phyloP scores from a whole-genome alignment of 2,888 invertebrate genomes.

The Lepidochrysops patricia region DNA sequence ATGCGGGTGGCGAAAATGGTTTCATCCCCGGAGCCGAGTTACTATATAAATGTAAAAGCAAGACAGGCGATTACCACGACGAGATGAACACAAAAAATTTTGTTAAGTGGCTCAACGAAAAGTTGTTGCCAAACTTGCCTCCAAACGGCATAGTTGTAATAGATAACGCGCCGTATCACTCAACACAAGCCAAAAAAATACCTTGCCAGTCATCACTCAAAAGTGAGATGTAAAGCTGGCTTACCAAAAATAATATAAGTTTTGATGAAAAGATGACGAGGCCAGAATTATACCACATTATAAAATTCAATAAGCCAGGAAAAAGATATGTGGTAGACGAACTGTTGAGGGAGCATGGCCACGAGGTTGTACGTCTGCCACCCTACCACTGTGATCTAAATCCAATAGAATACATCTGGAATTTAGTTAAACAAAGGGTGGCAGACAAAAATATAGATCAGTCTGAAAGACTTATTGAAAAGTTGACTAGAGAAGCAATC shows the following conservation, averaged over 20 bases:
- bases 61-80: conserved; percentile 24
- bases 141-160: conserved; percentile 5
- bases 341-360: conserved; percentile 25
- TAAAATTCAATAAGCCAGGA: neutral
- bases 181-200: neutral
- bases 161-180: neutral
- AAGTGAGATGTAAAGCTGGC: neutral
- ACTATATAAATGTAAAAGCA: conserved; percentile 23
- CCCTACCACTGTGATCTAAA: neutral
- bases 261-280: neutral
- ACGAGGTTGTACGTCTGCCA: conserved; percentile 22
- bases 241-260: neutral
- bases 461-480: conserved; percentile 28
- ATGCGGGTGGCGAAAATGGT: conserved; percentile 25
- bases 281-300: neutral
- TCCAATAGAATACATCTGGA: conserved; percentile 25
- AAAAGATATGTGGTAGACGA: conserved; percentile 1
- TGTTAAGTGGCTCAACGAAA: neutral
- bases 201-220: neutral
- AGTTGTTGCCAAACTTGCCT: conserved; percentile 12
- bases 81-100: conserved; percentile 22
- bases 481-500: conserved; percentile 23
- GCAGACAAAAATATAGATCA: conserved; percentile 30
- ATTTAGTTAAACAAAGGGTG: conserved; percentile 29
- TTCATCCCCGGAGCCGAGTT: conserved; percentile 24